These are phyloP conservation scores for Mizuhopecten yessoensis DNA, from an alignment of 1,140 invertebrate species.

Conservation along the genomic window DNA sequence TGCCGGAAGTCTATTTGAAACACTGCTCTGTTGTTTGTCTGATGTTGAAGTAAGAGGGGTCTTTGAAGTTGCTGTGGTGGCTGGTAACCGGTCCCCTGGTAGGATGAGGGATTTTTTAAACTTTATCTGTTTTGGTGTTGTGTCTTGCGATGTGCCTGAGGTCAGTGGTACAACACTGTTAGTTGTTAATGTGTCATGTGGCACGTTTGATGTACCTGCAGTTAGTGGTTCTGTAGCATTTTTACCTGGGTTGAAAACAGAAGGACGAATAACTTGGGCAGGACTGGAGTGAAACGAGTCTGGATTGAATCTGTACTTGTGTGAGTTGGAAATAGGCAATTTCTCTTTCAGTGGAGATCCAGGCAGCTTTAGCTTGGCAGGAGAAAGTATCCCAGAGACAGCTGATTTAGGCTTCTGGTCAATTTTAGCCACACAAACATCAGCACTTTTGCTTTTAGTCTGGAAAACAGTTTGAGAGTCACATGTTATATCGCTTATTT, in stretches of 20 bases:
- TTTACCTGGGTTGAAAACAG: neutral
- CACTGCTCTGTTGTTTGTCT: neutral
- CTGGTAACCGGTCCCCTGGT: neutral
- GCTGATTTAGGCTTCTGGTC: neutral
- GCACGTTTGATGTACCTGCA: neutral
- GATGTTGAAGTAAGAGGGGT: neutral
- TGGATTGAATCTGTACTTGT: neutral
- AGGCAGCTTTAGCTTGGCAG: neutral
- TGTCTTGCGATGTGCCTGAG: neutral
- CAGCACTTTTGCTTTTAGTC: neutral
- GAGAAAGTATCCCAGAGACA: neutral
- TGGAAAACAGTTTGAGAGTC: too few relatives aligned
- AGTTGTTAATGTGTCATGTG: neutral
- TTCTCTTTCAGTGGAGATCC: neutral
- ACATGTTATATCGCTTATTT: neutral
- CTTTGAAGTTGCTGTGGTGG: neutral
- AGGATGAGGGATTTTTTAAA: slow-evolving; percentile 33
- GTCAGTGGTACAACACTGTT: neutral
- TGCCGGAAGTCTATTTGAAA: neutral
- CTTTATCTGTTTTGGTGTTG: neutral
- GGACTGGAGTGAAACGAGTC: neutral
- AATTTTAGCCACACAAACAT: neutral
- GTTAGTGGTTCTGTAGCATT: neutral
- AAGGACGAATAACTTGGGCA: neutral
- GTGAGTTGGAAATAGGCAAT: neutral